phyloP scores from a whole-genome alignment of 2,113 vertebrate species.

The Azemiops feae region DNA sequence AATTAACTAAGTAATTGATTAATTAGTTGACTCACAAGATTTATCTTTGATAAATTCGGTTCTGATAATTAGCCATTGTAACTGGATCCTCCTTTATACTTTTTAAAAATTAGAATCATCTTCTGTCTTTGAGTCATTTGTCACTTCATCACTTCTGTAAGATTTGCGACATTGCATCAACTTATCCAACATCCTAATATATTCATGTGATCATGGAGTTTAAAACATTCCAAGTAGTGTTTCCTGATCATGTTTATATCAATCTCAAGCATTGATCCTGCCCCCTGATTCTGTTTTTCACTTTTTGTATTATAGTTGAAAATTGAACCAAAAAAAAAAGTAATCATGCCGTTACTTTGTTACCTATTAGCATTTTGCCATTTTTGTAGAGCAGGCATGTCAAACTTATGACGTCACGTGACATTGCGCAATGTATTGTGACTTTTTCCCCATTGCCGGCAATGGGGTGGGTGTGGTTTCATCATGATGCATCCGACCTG shows the following conservation, averaged over 20 bases:
- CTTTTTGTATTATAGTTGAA: not conserved
- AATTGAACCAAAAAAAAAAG: not conserved
- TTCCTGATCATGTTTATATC: not conserved
- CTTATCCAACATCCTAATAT: not conserved
- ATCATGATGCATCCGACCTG: too few species aligned
- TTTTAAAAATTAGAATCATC: not conserved
- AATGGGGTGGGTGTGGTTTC: too few species aligned
- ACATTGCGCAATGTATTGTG: too few species aligned
- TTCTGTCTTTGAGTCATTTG: not conserved
- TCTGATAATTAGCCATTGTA: not conserved
- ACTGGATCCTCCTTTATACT: not conserved
- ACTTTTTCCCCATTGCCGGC: too few species aligned
- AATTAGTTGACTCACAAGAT: not conserved
- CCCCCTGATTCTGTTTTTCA: not conserved
- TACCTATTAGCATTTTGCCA: not conserved
- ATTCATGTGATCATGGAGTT: not conserved
- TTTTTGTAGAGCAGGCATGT: too few species aligned
- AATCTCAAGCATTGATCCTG: not conserved
- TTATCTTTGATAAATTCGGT: not conserved
- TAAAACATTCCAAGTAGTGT: not conserved
- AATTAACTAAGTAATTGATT: not conserved
- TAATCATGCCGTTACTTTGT: not conserved
- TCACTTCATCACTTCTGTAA: not conserved
- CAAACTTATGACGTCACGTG: too few species aligned
- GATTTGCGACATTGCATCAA: not conserved